Conservation (phyloP, 2,113 vertebrate genomes). For the Hippocampus guttulatus region DNA sequence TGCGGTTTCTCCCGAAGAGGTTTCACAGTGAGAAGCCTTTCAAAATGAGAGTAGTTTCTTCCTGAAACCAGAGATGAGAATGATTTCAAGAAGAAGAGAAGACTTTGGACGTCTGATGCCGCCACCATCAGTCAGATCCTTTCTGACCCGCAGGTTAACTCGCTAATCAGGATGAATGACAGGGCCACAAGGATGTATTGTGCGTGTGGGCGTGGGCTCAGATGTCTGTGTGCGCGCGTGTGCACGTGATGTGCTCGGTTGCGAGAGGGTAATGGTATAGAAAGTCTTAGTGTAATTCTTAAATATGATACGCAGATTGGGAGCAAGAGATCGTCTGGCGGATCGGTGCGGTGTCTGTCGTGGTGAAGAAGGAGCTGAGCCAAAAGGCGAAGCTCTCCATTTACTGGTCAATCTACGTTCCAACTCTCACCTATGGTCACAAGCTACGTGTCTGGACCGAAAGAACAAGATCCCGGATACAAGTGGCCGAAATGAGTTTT, state of each 20-base stretch:
- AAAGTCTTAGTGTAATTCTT: conserved; percentile 26
- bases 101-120: conserved; percentile 46
- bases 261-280: not conserved
- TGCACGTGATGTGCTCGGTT: not conserved
- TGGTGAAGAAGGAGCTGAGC: too few relatives aligned
- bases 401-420: too few relatives aligned
- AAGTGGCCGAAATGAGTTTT: too few relatives aligned
- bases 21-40: too few relatives aligned
- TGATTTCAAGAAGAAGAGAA: conserved; percentile 13
- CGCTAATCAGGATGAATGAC: conserved; percentile 66
- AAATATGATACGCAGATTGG: not conserved
- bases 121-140: conserved; percentile 61
- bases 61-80: conserved; percentile 41
- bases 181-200: conserved; percentile 20
- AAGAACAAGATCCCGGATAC: too few relatives aligned
- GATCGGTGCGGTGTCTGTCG: too few relatives aligned
- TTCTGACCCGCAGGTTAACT: conserved; percentile 58
- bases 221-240: not conserved
- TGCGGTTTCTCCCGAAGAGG: not conserved
- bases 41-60: conserved; percentile 43
- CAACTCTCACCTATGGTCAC: too few relatives aligned
- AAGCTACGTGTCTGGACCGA: too few relatives aligned
- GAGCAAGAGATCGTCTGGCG: too few relatives aligned
- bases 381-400: too few relatives aligned
- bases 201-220: conserved; percentile 2